Percentiles rank a stretch among this genome's conserved stretches.
These are phyloP conservation scores for Nematopogon swammerdamellus DNA, from an alignment of 2,888 invertebrate species.

Conservation along the genomic window DNA sequence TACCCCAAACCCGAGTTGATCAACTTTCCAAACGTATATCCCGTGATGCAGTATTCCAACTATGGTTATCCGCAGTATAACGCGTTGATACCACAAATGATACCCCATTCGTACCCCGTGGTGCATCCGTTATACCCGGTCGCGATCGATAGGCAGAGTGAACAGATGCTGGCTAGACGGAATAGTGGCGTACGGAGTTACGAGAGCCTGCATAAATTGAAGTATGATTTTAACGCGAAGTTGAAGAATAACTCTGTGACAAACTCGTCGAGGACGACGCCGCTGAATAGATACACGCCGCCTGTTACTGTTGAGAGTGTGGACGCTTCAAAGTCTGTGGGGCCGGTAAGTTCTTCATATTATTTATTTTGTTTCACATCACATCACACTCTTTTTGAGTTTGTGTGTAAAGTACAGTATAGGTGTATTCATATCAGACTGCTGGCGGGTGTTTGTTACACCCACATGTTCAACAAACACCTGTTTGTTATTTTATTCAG, in stretches of 20 bases:
- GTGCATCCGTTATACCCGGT: constrained; percentile 18
- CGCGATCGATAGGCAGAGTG: constrained; percentile 22
- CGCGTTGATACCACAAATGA: constrained; percentile 19
- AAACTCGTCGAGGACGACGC: neutral
- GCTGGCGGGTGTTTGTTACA: too few species aligned
- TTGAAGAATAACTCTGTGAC: too few species aligned
- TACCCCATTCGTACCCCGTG: constrained; percentile 30
- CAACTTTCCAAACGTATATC: neutral
- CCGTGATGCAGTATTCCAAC: constrained; percentile 1
- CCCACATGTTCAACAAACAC: too few species aligned
- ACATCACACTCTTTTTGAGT: too few species aligned
- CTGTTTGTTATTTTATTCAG: too few species aligned
- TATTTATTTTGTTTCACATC: too few species aligned
- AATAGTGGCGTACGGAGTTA: constrained; percentile 2
- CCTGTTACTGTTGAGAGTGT: too few species aligned
- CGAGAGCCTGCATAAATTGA: constrained; percentile 1
- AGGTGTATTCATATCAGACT: too few species aligned
- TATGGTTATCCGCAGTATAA: constrained; percentile 1
- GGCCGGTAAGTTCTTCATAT: too few species aligned
- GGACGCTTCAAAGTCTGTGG: too few species aligned
- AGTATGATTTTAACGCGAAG: too few species aligned
- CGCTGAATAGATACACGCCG: neutral
- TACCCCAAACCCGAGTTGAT: neutral
- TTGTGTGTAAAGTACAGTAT: too few species aligned
- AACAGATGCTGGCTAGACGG: constrained; percentile 11